phyloP scores from a whole-genome alignment of 2,113 vertebrate species.

The Candoia aspera region DNA sequence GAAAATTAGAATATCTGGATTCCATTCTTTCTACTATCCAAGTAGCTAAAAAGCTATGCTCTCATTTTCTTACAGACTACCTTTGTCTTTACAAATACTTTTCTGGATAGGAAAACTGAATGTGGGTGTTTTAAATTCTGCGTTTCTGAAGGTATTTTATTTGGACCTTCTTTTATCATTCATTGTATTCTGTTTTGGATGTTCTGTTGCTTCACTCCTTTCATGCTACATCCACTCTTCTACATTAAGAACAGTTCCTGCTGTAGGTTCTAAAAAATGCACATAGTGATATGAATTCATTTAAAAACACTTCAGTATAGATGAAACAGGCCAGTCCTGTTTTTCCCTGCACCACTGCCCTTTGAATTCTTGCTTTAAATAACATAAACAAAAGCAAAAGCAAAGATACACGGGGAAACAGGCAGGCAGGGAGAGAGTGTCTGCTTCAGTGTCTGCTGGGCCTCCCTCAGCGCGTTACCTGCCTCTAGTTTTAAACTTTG shows the following conservation, averaged over 20 bases:
- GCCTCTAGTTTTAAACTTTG: not conserved
- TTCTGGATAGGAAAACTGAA: not conserved
- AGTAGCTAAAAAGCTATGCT: not conserved
- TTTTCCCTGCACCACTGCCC: not conserved
- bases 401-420: not conserved
- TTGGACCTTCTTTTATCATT: not conserved
- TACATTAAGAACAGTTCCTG: not conserved
- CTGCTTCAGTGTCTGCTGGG: not conserved
- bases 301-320: not conserved
- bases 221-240: not conserved
- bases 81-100: not conserved
- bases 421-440: not conserved
- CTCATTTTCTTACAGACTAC: not conserved
- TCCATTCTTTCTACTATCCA: not conserved
- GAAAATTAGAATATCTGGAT: not conserved
- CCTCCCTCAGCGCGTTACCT: not conserved
- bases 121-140: not conserved
- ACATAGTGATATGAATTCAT: not conserved
- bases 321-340: not conserved
- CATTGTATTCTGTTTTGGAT: not conserved
- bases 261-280: not conserved
- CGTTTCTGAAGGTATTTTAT: not conserved
- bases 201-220: not conserved
- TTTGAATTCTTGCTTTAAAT: not conserved
- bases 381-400: not conserved